Evolutionary conservation across 1,140 invertebrate genomes (phyloP).

Genomic region (Acyrthosiphon pisum): DNA sequence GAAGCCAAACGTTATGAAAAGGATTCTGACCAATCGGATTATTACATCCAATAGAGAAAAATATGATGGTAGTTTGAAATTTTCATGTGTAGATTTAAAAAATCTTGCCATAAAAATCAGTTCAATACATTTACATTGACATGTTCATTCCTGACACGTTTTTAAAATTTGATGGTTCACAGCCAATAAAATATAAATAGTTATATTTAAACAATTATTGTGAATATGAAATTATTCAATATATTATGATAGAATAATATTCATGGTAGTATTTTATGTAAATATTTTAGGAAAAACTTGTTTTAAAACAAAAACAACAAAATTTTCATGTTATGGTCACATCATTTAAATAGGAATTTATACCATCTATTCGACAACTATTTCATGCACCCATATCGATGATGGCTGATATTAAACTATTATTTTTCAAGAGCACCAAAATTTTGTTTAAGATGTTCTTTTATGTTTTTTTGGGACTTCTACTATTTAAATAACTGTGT

Average conservation of each 20-base stretch:
- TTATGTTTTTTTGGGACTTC: conserved; percentile 38
- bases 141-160: neutral
- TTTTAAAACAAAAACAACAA: neutral
- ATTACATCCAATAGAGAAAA: conserved; percentile 78
- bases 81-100: neutral
- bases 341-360: neutral
- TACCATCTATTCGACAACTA: neutral
- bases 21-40: conserved; percentile 95
- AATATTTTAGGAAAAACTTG: conserved; percentile 11
- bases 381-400: neutral
- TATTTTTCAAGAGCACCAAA: neutral
- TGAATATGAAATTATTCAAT: neutral
- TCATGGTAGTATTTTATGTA: neutral
- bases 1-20: conserved; percentile 99
- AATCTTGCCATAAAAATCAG: neutral
- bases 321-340: neutral
- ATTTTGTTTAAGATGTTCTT: neutral
- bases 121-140: neutral
- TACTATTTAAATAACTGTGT: neutral
- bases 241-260: neutral
- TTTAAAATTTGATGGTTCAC: conserved; percentile 13
- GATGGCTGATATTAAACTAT: neutral
- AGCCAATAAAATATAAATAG: neutral
- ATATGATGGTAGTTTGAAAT: neutral
- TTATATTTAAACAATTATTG: neutral